Conservation (phyloP, 2,888 invertebrate species). For the Geophilus truncorum region DNA sequence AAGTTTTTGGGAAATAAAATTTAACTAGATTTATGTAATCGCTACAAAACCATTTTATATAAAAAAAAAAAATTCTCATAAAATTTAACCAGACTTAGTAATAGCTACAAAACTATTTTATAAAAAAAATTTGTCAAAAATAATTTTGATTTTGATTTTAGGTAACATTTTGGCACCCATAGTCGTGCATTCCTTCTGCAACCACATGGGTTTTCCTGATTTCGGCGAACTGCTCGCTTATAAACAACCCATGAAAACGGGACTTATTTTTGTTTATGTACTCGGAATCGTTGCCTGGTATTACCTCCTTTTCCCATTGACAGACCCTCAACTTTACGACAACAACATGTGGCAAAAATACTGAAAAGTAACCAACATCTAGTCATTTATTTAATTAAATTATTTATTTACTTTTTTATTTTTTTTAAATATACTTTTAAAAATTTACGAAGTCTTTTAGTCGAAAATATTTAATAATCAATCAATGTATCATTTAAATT, state of each 20-base stretch:
- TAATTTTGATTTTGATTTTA: constrained; percentile 44
- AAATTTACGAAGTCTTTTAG: too few relatives aligned
- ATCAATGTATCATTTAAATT: too few relatives aligned
- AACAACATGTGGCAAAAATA: constrained; percentile 47
- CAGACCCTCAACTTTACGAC: constrained; percentile 58
- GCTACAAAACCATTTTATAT: constrained; percentile 29
- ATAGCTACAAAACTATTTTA: constrained; percentile 11
- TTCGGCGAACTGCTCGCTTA: constrained; percentile 64
- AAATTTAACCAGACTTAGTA: constrained; percentile 41
- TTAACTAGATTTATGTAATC: constrained; percentile 40
- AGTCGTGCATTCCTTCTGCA: constrained; percentile 88
- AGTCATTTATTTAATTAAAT: too few relatives aligned
- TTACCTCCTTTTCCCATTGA: constrained; percentile 67
- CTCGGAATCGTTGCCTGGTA: constrained; percentile 74
- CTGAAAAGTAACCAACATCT: too few relatives aligned
- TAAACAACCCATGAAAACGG: constrained; percentile 57
- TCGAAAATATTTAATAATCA: too few relatives aligned
- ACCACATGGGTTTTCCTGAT: constrained; percentile 94
- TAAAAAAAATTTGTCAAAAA: too few relatives aligned
- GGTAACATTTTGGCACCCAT: constrained; percentile 85
- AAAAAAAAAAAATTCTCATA: too few relatives aligned
- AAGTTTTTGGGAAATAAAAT: too few relatives aligned
- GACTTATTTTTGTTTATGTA: constrained; percentile 64
- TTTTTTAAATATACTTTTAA: not conserved
- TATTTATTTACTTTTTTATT: not conserved